A percentile compares a stretch with the other conserved stretches of the same genome.
Conservation (phyloP, 2,888 invertebrate genomes). For the Acronicta psi region DNA sequence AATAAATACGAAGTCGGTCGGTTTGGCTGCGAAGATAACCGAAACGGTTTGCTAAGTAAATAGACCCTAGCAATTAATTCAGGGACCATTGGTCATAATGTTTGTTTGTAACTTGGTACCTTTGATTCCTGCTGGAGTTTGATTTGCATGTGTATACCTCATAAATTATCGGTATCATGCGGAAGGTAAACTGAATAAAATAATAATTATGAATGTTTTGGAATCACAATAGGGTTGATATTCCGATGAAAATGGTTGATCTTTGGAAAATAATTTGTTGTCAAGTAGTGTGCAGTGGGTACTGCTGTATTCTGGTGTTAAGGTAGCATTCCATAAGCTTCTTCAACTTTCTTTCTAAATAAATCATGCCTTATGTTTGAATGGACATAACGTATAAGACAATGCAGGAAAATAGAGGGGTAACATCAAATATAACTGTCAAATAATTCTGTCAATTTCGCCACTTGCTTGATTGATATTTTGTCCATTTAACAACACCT, state of each 20-base stretch:
- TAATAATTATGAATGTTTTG: constrained; percentile 33
- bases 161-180: constrained; percentile 46
- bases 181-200: constrained; percentile 25
- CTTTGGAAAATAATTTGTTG: too few species aligned
- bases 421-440: too few species aligned
- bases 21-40: constrained; percentile 85
- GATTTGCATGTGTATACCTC: constrained; percentile 48
- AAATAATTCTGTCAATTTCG: too few species aligned
- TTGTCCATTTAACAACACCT: too few species aligned
- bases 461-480: too few species aligned
- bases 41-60: constrained; percentile 82
- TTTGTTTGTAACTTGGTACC: constrained; percentile 81
- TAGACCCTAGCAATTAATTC: constrained; percentile 85
- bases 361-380: too few species aligned
- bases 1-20: constrained; percentile 73
- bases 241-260: constrained; percentile 5
- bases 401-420: too few species aligned
- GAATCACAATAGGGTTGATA: constrained; percentile 15
- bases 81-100: constrained; percentile 87
- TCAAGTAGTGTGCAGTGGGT: too few species aligned
- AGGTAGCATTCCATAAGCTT: too few species aligned
- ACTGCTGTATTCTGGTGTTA: too few species aligned
- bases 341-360: too few species aligned
- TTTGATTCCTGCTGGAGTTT: constrained; percentile 59
- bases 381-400: too few species aligned